Evolutionary conservation across 2,888 invertebrate species (phyloP).

Genomic region (Eupithecia tripunctaria): DNA sequence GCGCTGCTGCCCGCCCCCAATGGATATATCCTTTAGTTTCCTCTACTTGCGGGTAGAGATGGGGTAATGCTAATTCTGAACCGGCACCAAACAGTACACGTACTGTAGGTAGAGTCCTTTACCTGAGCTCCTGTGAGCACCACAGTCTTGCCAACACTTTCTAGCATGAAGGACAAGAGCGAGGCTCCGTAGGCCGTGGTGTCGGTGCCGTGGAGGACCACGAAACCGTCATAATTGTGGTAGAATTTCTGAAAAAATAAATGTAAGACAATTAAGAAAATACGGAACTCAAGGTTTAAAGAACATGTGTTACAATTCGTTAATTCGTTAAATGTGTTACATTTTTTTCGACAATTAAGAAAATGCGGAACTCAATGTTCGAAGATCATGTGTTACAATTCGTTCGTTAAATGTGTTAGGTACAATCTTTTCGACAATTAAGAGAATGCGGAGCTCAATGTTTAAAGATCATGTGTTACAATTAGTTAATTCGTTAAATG

Average conservation of each 20-base stretch:
- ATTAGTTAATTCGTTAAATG: no score
- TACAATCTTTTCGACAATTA: no score
- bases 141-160: constrained; percentile 96
- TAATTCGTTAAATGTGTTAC: no score
- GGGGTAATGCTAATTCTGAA: no score
- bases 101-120: no score
- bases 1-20: no score
- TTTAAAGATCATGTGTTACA: not conserved
- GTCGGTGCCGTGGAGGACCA: constrained; percentile 98
- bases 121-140: constrained; percentile 97
- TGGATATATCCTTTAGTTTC: no score
- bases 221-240: constrained; percentile 95
- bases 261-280: not conserved
- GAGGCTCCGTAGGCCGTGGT: constrained; percentile 98
- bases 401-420: no score
- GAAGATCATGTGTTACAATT: not conserved
- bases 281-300: not conserved
- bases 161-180: constrained; percentile 97
- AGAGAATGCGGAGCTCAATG: not conserved
- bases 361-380: not conserved
- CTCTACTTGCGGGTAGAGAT: no score
- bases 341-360: not conserved
- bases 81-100: no score
- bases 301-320: not conserved
- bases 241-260: constrained; percentile 87